Evolutionary conservation across 2,888 invertebrate species (phyloP).

Genomic region (Busseola fusca): DNA sequence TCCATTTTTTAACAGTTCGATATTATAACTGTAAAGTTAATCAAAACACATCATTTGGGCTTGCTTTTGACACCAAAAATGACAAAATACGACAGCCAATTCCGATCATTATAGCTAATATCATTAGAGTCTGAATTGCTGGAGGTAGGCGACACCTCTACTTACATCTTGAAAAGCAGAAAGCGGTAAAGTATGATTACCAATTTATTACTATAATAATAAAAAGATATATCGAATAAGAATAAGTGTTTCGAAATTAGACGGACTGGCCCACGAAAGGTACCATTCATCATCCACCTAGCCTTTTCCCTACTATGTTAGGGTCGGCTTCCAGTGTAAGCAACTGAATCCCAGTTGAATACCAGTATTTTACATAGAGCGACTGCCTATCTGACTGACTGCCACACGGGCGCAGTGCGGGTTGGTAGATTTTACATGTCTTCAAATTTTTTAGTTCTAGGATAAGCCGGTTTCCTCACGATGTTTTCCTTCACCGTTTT

Average conservation of each 20-base stretch:
- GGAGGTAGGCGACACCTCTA: not conserved
- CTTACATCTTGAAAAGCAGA: conserved; percentile 14
- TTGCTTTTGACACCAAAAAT: conserved; percentile 32
- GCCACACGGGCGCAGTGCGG: too few relatives aligned
- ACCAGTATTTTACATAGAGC: too few relatives aligned
- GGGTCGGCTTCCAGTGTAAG: too few relatives aligned
- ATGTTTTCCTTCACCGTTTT: too few relatives aligned
- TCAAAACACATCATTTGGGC: conserved; percentile 10
- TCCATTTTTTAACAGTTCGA: not conserved
- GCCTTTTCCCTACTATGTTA: too few relatives aligned
- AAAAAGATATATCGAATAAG: not conserved
- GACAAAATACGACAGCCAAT: not conserved
- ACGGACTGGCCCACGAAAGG: not conserved
- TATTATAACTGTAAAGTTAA: conserved; percentile 28
- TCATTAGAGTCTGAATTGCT: conserved; percentile 11
- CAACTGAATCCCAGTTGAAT: too few relatives aligned
- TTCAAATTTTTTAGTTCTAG: too few relatives aligned
- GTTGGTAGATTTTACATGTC: too few relatives aligned
- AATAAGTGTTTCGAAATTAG: not conserved
- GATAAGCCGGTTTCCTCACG: too few relatives aligned
- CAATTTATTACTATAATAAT: conserved; percentile 1
- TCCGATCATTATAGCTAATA: conserved; percentile 25
- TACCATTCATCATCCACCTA: too few relatives aligned
- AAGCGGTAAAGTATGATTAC: conserved; percentile 42
- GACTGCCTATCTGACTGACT: too few relatives aligned